Evolutionary conservation across 2,888 invertebrate genomes (phyloP).

Genomic region (Bibio marci): DNA sequence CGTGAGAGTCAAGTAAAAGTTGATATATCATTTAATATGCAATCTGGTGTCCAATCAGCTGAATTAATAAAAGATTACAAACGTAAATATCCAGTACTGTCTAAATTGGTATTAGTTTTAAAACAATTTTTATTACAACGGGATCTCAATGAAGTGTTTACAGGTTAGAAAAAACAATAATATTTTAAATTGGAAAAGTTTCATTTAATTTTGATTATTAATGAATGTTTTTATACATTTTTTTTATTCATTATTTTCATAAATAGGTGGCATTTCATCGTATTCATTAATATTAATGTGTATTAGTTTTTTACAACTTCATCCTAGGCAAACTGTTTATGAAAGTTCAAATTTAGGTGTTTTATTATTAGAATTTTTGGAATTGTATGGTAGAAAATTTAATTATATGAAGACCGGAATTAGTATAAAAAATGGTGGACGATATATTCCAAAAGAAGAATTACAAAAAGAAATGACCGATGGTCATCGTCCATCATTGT

Average conservation of each 20-base stretch:
- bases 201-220: background rate
- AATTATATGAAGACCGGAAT: constrained; percentile 91
- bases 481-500: constrained; percentile 80
- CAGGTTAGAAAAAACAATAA: constrained; percentile 31
- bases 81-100: constrained; percentile 72
- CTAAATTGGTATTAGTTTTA: constrained; percentile 88
- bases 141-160: constrained; percentile 98
- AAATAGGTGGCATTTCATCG: constrained; percentile 78
- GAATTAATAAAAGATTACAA: constrained; percentile 87
- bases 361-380: constrained; percentile 90
- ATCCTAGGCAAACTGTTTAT: constrained; percentile 65
- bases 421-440: constrained; percentile 81
- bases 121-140: constrained; percentile 97
- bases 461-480: constrained; percentile 86
- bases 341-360: constrained; percentile 73
- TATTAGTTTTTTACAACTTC: constrained; percentile 89
- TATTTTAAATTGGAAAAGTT: too few species aligned
- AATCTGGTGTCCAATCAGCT: constrained; percentile 91
- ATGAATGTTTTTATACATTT: background rate
- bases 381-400: constrained; percentile 91
- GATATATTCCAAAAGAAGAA: constrained; percentile 87
- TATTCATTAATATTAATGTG: constrained; percentile 98
- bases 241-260: background rate
- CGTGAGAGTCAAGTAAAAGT: constrained; percentile 67
- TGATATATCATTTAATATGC: constrained; percentile 99